Evolutionary conservation across 1,140 invertebrate species (phyloP), one percentile per base, ranked within the genome.

Genomic region (Hyphantria cunea): DNA sequence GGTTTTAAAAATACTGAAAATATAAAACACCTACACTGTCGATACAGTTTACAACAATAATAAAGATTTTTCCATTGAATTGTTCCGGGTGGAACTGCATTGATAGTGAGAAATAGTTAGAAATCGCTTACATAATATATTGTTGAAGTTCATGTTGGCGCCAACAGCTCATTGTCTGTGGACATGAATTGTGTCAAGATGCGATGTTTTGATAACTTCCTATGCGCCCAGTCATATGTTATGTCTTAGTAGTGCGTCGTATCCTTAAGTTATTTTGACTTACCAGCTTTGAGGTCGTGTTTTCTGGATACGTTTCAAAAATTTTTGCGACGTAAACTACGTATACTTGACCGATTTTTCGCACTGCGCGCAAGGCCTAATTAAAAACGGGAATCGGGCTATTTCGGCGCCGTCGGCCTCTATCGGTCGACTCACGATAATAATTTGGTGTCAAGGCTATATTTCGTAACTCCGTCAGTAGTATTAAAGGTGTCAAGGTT

Each of bases 281-380:
- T 54, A 13, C 60, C 44, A 47, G 37, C 17, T 49, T 54, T 64
- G 74, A 86, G 79, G 84, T 78, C 75, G 53, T 49, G 17, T 37
- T 52, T 74, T 75, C 73, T 87, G 78, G 82, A 86, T 66, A 66
- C 34, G 74, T 74, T 78, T 82, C 79, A 84, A 84, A 49, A 68
- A 70, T 80, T 80, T 86, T 83, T 77, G 64, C 52, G 45, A 52
- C 69, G 66, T 75, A 77, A 73, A 74, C 55, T 55, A 60, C 55
- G 54, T 76, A 82, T 89, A 83, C 86, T 90, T 90, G 87, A 89
- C 87, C 87, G 87, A 89, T 88, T 81, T 89, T 85, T 76, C 69
- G 64, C 63, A 71, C 72, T 66, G 72, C 71, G 63, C 66, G 73
- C 68, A 78, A 82, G 78, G 75, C 78, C 78, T 63, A 72, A 77